phyloP scores from a whole-genome alignment of 2,113 vertebrate genomes.

The Perognathus longimembris region DNA sequence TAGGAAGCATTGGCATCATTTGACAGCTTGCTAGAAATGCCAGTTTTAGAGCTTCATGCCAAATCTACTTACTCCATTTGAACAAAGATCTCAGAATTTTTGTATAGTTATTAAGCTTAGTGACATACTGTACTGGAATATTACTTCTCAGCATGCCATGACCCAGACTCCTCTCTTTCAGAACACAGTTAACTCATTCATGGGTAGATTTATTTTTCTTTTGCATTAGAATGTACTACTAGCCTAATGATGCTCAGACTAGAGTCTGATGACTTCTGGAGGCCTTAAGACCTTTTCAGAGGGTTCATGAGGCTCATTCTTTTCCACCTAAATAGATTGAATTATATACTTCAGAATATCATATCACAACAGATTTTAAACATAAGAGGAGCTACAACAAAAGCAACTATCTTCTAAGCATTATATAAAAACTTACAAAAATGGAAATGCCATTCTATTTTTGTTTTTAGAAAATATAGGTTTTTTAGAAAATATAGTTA shows the following conservation, averaged over 20 bases:
- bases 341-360: slow-evolving; percentile 26
- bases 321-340: not conserved
- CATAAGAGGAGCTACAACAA: slow-evolving; percentile 32
- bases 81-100: not conserved
- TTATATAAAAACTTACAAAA: not conserved
- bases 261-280: slow-evolving; percentile 16
- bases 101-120: slow-evolving; percentile 12
- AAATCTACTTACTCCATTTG: slow-evolving; percentile 35
- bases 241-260: slow-evolving; percentile 19
- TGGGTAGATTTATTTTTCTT: not conserved
- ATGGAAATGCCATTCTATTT: slow-evolving; percentile 10
- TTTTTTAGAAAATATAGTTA: not conserved
- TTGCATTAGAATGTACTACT: not conserved
- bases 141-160: not conserved
- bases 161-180: slow-evolving; percentile 5
- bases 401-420: not conserved
- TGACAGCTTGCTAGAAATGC: not conserved
- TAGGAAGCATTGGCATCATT: not conserved
- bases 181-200: not conserved
- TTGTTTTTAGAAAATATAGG: not conserved
- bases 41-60: not conserved
- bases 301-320: not conserved
- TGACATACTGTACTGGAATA: not conserved
- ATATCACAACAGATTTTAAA: not conserved
- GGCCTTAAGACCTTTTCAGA: not conserved